phyloP scores from a whole-genome alignment of 2,113 vertebrate genomes.

The Hyla sarda region DNA sequence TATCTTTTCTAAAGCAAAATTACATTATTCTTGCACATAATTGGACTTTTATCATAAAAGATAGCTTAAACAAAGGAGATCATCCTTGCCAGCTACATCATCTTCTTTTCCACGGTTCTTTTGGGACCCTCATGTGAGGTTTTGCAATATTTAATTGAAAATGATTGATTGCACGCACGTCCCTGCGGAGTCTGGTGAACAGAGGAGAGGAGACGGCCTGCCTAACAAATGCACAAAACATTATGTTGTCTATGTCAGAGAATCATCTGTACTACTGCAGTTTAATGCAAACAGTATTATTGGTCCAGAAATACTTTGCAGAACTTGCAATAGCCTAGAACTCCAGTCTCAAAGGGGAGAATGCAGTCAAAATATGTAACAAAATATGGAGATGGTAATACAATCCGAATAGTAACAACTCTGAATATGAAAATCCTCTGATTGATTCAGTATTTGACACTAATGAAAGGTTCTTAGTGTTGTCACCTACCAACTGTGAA shows the following conservation, averaged over 20 bases:
- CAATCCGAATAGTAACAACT: neutral
- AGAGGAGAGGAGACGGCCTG: neutral
- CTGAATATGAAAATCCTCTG: neutral
- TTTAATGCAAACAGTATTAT: slow-evolving; percentile 16
- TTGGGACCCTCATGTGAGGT: neutral
- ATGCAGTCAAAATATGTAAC: neutral
- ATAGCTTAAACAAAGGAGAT: neutral
- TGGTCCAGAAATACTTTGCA: neutral
- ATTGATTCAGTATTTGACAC: neutral
- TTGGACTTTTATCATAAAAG: neutral
- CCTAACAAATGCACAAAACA: slow-evolving; percentile 31
- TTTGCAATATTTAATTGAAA: slow-evolving; percentile 13
- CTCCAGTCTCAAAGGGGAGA: neutral
- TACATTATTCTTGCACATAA: neutral
- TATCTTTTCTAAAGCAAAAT: neutral
- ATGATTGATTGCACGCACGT: slow-evolving; percentile 31
- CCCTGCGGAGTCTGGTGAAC: neutral
- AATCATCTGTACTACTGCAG: neutral
- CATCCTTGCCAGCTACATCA: neutral
- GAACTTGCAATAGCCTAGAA: neutral
- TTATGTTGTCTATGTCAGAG: neutral
- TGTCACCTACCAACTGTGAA: neutral
- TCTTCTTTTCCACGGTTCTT: neutral
- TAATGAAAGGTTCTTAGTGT: neutral
- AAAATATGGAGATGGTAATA: neutral